Evolutionary conservation across 2,797 vertebrate species (phyloP), one percentile per base, ranked within the genome.

Genomic region (Chrysocyon brachyurus): DNA sequence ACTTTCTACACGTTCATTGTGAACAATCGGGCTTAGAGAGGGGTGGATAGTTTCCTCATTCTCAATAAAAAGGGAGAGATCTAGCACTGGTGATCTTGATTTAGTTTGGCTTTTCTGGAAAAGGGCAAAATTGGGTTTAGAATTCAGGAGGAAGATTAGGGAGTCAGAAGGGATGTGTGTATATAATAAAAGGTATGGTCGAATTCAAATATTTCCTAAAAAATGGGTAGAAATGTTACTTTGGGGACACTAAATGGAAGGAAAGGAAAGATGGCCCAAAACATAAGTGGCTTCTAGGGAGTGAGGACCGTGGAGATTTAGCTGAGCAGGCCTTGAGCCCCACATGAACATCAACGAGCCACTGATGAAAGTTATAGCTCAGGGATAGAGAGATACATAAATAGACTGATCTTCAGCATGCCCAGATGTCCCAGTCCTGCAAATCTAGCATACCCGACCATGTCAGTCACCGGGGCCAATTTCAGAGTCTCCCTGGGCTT

Each of bases 111-210:
- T 91, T 90, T 94, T 85, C 77, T 66, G 46, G 36, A 75, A 88
- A 91, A 92, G 70, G 82, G 73, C 57, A 96, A 95, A 88, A 66
- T 90, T 70, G 72, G 19, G 40, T 87, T 97, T 81, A 66, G 87
- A 72, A 96, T 85, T 92, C 61, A 93, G 64, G 26, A 91, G 19
- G 73, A 22, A 95, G 52, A 17, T 31, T 46, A 95, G 54, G 68
- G 31, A 90, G 26, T 93, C 10, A 63, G 52, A 93, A 96, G n/a
- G 22, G 75, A 97, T 73, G 81, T 0, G 10, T 28, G 17, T 31
- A n/a, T 63, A 86, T 73, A 89, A 89, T 54, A 90, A 83, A 79
- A 70, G 64, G 5, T 26, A 77, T 57, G 64, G 11, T 72, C 33
- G 94, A 92, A 94, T 31, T 33, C 14, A 36, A 97, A 4, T 91